These are phyloP conservation scores for Anolis carolinensis DNA, from an alignment of 2,113 vertebrate species.

Conservation along the genomic window DNA sequence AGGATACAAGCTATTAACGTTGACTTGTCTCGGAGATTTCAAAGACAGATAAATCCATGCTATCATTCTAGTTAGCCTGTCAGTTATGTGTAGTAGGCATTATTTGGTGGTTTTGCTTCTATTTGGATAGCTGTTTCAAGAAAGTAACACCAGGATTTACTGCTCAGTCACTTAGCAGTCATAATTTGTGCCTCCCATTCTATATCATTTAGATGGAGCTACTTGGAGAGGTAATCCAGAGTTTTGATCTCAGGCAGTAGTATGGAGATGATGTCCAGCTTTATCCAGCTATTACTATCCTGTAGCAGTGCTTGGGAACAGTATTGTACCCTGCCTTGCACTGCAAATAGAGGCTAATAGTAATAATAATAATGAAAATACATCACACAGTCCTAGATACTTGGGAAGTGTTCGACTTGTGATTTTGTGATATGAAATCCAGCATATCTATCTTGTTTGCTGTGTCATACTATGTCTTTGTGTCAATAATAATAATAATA, in stretches of 20 bases:
- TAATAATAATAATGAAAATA: too few relatives aligned
- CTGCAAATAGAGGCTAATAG: too few relatives aligned
- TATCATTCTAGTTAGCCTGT: neutral
- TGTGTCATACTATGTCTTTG: too few relatives aligned
- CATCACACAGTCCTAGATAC: too few relatives aligned
- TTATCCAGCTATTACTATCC: neutral
- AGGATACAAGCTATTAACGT: too few relatives aligned
- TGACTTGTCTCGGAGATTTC: neutral
- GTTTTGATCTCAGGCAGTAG: neutral
- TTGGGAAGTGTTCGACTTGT: too few relatives aligned
- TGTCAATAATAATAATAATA: too few relatives aligned
- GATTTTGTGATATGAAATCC: too few relatives aligned
- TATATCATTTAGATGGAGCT: neutral
- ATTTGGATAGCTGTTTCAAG: neutral
- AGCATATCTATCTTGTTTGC: too few relatives aligned
- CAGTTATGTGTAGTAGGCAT: neutral
- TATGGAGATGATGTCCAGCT: neutral
- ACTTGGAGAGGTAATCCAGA: neutral
- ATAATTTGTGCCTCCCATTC: neutral
- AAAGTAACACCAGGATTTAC: neutral
- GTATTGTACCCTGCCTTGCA: too few relatives aligned
- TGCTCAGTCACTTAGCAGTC: neutral
- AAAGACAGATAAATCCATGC: neutral
- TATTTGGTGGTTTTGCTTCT: neutral
- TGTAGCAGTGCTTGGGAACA: neutral